Base-by-base conservation (phyloP, 2,797 vertebrate genomes). In the Sebastolobus altivelis region DNA sequence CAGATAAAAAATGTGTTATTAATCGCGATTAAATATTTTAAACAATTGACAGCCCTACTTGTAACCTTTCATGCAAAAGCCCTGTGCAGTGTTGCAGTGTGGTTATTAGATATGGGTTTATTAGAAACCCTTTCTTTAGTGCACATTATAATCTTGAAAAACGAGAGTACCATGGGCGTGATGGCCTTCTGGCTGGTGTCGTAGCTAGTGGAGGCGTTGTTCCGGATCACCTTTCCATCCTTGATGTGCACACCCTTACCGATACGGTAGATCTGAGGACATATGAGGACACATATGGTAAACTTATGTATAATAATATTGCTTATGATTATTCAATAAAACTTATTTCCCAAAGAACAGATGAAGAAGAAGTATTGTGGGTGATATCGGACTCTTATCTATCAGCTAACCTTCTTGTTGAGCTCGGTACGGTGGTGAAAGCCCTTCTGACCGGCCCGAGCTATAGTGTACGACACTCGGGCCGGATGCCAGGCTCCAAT, bases 401-500 rank as follows among this genome's bases (percentile, higher is more conserved):
- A 6, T 52, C 3, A 56, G 33, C 56, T n/a, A 37, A 97, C 98
- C 97, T 99, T 99, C 95, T 99, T 99, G 94, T 99, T 99, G 92
- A 98, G 55, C 92, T 99, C 98, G 0, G 98, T 99, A 37, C 98
- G 97, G 88, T 99, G 98, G 85, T 99, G 94, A 87, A 97, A 99
- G 79, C 98, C 98, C 91, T 99, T 99, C 94, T 99, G 98, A 54
- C 98, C 98, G 1, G 97, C 97, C 1, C 98, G 96, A 68, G 97
- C 98, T 0, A 98, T 96, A 25, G 97, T 97, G 90, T 93, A 99
- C 62, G 89, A 91, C 66, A 99, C 98, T 0, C 97, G 96, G 46
- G 98, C 96, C 0, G 98, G 98, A 88, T 99, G 98, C 98, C 98
- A 99, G 80, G 98, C 98, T 14, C 98, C 98, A 0, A 99, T 99